phyloP scores from a whole-genome alignment of 1,140 invertebrate genomes.

The Agraylea sexmaculata region DNA sequence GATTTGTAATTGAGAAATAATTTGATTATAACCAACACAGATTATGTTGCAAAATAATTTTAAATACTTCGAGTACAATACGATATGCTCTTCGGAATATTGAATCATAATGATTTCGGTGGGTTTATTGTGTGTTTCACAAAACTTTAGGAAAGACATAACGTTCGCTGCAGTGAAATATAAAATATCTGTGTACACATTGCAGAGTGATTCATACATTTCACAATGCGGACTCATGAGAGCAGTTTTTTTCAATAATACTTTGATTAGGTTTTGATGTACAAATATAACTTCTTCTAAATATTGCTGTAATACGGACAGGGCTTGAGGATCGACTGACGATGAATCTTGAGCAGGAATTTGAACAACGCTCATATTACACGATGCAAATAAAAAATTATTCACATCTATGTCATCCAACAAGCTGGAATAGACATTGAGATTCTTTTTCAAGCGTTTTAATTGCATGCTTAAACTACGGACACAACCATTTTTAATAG shows the following conservation, averaged over 20 bases:
- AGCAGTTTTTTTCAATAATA: constrained; percentile 47
- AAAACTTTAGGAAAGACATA: constrained; percentile 50
- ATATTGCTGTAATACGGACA: constrained; percentile 54
- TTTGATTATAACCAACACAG: constrained; percentile 57
- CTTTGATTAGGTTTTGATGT: constrained; percentile 49
- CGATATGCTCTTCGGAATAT: constrained; percentile 59
- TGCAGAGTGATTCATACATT: constrained; percentile 51
- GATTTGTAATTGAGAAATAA: constrained; percentile 49
- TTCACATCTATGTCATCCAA: constrained; percentile 17
- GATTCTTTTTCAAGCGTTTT: constrained; percentile 13
- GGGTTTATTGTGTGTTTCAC: constrained; percentile 48
- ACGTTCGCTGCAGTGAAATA: constrained; percentile 56
- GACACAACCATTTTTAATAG: background rate
- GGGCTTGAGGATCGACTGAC: too few species aligned
- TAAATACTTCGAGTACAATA: constrained; percentile 61
- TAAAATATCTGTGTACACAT: constrained; percentile 55
- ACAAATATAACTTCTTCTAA: constrained; percentile 54
- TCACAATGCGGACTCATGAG: constrained; percentile 41
- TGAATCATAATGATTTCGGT: constrained; percentile 55
- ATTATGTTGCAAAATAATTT: constrained; percentile 62
- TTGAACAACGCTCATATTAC: constrained; percentile 31
- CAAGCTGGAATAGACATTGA: constrained; percentile 18
- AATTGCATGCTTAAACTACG: background rate
- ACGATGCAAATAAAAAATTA: constrained; percentile 25
- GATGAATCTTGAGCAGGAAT: constrained; percentile 40